These are phyloP conservation scores for Chionis minor DNA, from an alignment of 2,113 vertebrate species.

Conservation along the genomic window DNA sequence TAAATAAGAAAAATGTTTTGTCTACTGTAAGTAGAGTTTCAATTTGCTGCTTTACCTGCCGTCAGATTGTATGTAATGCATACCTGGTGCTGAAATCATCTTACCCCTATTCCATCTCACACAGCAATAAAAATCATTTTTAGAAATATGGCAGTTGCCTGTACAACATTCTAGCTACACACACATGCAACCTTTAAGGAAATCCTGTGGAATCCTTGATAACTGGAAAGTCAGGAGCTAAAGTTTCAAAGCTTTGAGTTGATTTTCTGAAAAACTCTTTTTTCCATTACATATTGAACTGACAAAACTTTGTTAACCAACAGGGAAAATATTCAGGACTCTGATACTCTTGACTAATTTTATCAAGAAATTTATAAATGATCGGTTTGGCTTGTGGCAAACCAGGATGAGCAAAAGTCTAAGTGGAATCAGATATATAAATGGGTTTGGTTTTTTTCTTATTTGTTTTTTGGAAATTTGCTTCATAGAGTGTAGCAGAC, in stretches of 20 bases:
- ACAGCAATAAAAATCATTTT: background rate
- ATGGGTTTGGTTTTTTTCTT: background rate
- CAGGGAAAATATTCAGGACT: background rate
- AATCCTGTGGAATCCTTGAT: background rate
- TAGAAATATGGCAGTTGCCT: background rate
- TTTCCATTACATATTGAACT: background rate
- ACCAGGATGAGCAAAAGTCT: background rate
- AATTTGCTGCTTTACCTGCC: background rate
- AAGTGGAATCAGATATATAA: background rate
- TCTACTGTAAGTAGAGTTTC: background rate
- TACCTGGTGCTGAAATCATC: background rate
- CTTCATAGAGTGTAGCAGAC: background rate
- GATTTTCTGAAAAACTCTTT: background rate
- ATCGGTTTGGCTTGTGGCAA: background rate
- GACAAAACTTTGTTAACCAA: background rate
- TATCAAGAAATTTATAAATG: background rate
- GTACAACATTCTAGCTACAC: background rate
- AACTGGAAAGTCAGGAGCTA: background rate
- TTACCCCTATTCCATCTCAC: background rate
- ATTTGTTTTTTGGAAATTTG: background rate
- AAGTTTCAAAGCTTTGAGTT: background rate
- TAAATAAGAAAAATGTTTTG: background rate
- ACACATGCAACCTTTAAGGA: background rate
- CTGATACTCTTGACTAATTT: background rate
- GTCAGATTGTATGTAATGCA: background rate